Evolutionary conservation across 2,113 vertebrate genomes (phyloP), one percentile per base, ranked within the genome.

Genomic region (Archocentrus centrarchus): DNA sequence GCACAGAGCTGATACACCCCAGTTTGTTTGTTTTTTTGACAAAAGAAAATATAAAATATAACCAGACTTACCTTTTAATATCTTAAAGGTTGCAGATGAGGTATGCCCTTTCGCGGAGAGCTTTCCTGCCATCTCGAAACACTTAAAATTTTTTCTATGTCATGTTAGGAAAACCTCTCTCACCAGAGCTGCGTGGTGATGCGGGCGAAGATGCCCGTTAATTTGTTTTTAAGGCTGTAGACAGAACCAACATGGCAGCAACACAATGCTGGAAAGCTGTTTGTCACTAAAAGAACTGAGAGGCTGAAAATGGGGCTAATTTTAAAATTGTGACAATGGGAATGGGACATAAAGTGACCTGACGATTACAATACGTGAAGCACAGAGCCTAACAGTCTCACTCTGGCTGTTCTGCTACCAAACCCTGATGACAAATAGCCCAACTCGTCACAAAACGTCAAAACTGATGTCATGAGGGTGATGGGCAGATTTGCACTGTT

Each of bases 171-270:
- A 59, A 41, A 80, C 66, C 64, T 85, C 5, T 84, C 82, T 84
- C 76, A 66, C 63, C 59, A 55, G 57, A 22, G 76, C 55, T 85
- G 20, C 20, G 39, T 53, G 85, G 57, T 68, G 80, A 57, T 15
- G 39, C 47, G 30, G 53, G 39, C 18, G 30, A n/a, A 75, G 27
- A 88, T 41, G 79, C 47, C 50, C 11, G 1, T 79, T 24, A 76
- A 55, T 77, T 61, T 79, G 44, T 68, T 88, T 62, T 90, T 89
- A 92, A 90, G 90, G 90, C 80, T 81, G 80, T 55, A 44, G 86
- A 92, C 75, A 63, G 90, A 89, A 85, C 68, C 55, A 83, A 89
- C 77, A 89, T 86, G 91, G 90, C 90, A 91, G 93, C 84, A 81
- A 17, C 82, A 81, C 14, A 59, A 75, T 82, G 88, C 85, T 91